Conservation (phyloP, 1,140 invertebrate species). For the Belonocnema kinseyi region DNA sequence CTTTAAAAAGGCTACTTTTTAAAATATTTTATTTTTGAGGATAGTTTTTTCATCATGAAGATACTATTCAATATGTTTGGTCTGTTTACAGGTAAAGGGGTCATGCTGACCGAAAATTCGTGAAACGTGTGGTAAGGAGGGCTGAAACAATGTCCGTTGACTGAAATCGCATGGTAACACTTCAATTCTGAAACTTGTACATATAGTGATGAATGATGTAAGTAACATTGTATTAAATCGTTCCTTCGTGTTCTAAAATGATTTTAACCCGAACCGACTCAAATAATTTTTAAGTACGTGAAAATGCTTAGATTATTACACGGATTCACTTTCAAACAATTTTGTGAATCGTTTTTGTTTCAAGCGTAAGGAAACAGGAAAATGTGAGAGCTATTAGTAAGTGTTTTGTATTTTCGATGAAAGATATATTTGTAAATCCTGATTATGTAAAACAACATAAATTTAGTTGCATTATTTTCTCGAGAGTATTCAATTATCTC, state of each 20-base stretch:
- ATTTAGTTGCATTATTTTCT: not conserved
- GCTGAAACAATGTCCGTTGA: not conserved
- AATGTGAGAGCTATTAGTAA: no score
- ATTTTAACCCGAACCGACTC: not conserved
- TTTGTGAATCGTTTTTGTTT: not conserved
- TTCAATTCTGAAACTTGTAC: not conserved
- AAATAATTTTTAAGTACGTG: not conserved
- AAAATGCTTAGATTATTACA: not conserved
- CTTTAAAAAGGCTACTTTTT: no score
- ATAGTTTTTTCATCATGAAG: no score
- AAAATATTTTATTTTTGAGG: no score
- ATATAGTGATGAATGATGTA: conserved; percentile 4
- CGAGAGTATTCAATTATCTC: not conserved
- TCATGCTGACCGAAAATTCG: conserved; percentile 16
- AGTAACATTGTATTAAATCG: not conserved
- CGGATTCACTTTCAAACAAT: not conserved
- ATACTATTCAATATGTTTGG: no score
- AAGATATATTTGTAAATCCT: not conserved
- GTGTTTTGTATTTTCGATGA: no score
- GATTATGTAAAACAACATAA: not conserved
- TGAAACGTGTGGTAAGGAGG: not conserved
- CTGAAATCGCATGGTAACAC: conserved; percentile 2
- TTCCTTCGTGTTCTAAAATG: not conserved
- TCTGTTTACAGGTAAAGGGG: conserved; percentile 1
- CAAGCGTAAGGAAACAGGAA: no score